Evolutionary conservation across 2,797 vertebrate genomes (phyloP), one percentile per base, ranked within the genome.

Genomic region (Thaleichthys pacificus): DNA sequence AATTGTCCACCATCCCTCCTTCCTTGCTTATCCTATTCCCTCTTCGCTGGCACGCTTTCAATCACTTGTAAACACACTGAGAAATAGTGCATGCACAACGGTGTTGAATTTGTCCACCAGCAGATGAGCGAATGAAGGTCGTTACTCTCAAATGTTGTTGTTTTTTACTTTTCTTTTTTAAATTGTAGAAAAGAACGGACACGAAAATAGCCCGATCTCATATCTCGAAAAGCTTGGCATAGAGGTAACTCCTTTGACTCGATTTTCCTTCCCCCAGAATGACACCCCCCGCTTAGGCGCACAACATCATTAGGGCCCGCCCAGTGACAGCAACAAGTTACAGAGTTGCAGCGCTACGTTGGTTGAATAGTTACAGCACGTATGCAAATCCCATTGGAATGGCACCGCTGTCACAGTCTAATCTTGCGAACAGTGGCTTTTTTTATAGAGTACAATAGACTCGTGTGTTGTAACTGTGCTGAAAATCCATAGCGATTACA

Each of bases 1-100:
- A 93, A 75, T 94, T 94, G 82, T 94, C 93, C 89, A 94, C 92
- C 93, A 94, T 94, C 90, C 93, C 93, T 93, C 88, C 87, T 90
- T 85, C 83, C 77, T 85, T 26, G 79, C 73, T 80, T 70, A 60
- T 74, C 24, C 65, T 82, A 77, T 80, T 84, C 83, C 83, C 87
- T 88, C 85, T 84, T 84, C 80, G 77, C 88, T 89, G 89, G 84
- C 89, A 81, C 85, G 77, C 82, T 81, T 82, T 88, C 90, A 89
- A 83, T 89, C 88, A 86, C 88, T 89, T 88, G 89, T 87, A 90
- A 90, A 89, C 89, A 86, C 88, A 77, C 84, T 28, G 71, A 54
- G 57, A 60, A 56, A n/a, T n/a, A 22, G 85, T 80, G 83, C 84
- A 72, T 42, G 84, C 82, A 80, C 79, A 54, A 75, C 30, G 57